phyloP scores from a whole-genome alignment of 2,113 vertebrate genomes.

The Cryptotis parvus region DNA sequence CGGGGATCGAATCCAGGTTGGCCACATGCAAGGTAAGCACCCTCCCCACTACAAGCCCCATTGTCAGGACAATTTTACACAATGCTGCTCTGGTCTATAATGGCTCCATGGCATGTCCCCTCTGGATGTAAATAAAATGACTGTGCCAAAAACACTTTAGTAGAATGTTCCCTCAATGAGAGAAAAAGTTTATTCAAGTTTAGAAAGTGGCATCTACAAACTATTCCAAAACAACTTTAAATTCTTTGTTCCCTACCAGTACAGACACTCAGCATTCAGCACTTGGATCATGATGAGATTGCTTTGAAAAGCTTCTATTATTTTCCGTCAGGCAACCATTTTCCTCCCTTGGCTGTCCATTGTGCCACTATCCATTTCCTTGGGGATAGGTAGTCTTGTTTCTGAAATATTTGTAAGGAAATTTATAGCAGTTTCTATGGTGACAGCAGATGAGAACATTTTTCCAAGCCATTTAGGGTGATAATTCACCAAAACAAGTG shows the following conservation, averaged over 20 bases:
- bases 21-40: too few relatives aligned
- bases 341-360: conserved; percentile 61
- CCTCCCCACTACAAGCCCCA: too few relatives aligned
- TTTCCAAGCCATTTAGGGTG: conserved; percentile 80
- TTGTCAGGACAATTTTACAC: conserved; percentile 69
- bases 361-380: conserved; percentile 29
- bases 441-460: conserved; percentile 76
- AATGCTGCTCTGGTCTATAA: conserved; percentile 52
- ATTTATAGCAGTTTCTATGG: conserved; percentile 84
- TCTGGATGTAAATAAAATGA: conserved; percentile 57
- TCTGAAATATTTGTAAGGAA: conserved; percentile 63
- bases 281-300: conserved; percentile 34
- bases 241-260: not conserved
- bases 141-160: not conserved
- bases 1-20: too few relatives aligned
- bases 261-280: not conserved
- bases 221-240: not conserved
- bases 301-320: conserved; percentile 39
- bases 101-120: conserved; percentile 1
- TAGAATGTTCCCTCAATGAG: conserved; percentile 9
- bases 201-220: conserved; percentile 2
- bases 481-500: conserved; percentile 77
- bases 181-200: conserved; percentile 55
- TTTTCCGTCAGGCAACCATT: conserved; percentile 38
- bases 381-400: conserved; percentile 64